These are phyloP conservation scores for Myrmecobius fasciatus DNA, from an alignment of 2,113 vertebrate species.

Conservation along the genomic window DNA sequence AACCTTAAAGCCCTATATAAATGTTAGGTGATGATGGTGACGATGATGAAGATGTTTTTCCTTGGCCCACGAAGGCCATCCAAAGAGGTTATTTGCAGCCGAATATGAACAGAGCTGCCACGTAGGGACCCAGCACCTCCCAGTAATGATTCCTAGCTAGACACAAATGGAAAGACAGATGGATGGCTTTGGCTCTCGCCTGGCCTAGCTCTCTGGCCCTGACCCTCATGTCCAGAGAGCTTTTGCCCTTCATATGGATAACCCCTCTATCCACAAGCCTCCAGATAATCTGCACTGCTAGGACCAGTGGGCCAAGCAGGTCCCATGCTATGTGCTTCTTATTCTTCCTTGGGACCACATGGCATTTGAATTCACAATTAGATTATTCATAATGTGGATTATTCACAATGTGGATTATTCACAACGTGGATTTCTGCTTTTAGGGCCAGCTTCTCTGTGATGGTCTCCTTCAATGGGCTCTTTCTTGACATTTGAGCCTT, in stretches of 20 bases:
- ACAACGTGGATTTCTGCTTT: neutral
- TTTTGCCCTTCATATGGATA: neutral
- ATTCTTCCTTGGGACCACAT: neutral
- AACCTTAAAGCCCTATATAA: neutral
- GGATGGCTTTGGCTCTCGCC: neutral
- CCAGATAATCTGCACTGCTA: neutral
- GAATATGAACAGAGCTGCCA: neutral
- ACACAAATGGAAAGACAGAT: neutral
- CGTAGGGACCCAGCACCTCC: neutral
- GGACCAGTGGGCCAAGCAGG: neutral
- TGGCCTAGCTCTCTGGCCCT: neutral
- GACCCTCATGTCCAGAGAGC: neutral
- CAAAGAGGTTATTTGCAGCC: neutral
- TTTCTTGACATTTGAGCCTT: neutral
- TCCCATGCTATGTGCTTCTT: neutral
- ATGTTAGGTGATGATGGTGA: neutral
- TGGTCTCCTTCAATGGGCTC: neutral
- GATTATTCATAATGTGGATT: too few relatives aligned
- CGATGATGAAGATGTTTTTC: neutral
- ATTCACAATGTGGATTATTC: too few relatives aligned
- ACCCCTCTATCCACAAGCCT: neutral
- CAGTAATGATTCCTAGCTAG: neutral
- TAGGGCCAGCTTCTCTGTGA: neutral
- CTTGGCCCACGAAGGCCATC: neutral
- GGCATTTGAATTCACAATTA: neutral